A percentile compares a stretch with the other conserved stretches of the same genome.
These are phyloP conservation scores for Semicossyphus pulcher DNA, from an alignment of 2,113 vertebrate genomes.

Conservation along the genomic window DNA sequence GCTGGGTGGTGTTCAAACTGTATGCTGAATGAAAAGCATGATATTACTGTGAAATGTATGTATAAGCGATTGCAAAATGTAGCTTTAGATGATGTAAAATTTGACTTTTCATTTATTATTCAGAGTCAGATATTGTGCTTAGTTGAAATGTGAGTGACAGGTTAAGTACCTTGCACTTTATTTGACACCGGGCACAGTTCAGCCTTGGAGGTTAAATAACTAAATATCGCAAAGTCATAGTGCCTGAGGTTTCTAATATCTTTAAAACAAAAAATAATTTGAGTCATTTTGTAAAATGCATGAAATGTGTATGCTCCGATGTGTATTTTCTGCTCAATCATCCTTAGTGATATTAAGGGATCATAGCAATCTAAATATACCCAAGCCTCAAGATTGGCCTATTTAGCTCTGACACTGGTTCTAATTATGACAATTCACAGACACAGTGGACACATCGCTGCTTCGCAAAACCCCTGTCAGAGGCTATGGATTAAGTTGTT, in stretches of 20 bases:
- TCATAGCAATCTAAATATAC: constrained; percentile 15
- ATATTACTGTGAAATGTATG: not conserved
- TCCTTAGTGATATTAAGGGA: constrained; percentile 11
- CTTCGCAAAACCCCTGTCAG: constrained; percentile 42
- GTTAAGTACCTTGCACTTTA: too few species aligned
- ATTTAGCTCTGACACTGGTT: constrained; percentile 7
- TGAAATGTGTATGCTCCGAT: too few species aligned
- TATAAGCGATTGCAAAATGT: not conserved
- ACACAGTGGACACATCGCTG: constrained; percentile 31
- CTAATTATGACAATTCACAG: constrained; percentile 46
- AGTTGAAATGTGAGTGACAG: too few species aligned
- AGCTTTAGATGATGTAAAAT: not conserved
- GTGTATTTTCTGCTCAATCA: too few species aligned
- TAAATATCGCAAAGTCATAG: not conserved
- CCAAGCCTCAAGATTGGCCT: constrained; percentile 1
- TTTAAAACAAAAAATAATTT: too few species aligned
- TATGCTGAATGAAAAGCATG: not conserved
- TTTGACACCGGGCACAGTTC: too few species aligned
- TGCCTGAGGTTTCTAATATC: not conserved
- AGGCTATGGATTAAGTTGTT: constrained; percentile 68
- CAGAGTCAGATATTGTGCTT: not conserved
- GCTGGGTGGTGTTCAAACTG: not conserved
- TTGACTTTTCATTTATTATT: not conserved
- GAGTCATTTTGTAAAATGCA: too few species aligned
- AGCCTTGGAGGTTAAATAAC: too few species aligned